These are phyloP conservation scores for Squalus acanthias DNA, from an alignment of 2,797 vertebrate species.

Conservation along the genomic window DNA sequence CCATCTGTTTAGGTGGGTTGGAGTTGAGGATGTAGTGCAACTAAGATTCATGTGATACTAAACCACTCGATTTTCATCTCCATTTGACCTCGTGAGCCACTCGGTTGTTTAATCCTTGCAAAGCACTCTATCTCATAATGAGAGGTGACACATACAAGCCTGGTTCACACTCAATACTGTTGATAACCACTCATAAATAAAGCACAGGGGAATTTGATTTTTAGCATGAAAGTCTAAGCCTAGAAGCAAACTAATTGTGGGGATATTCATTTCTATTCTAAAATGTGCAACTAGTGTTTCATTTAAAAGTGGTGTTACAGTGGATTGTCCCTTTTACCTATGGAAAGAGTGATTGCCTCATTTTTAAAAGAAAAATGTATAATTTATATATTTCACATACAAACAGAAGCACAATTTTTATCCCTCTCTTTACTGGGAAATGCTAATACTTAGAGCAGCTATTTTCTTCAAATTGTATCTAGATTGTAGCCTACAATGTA, in stretches of 20 bases:
- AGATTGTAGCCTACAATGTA: not conserved
- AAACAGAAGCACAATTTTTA: not conserved
- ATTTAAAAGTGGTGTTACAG: not conserved
- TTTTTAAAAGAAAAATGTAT: not conserved
- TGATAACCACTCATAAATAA: not conserved
- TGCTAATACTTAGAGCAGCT: not conserved
- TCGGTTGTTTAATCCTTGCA: not conserved
- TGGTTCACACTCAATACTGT: not conserved
- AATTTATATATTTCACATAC: not conserved
- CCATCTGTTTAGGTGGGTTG: not conserved
- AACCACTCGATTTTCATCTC: not conserved
- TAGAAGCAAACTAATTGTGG: not conserved
- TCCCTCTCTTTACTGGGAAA: not conserved
- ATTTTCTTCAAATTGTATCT: not conserved
- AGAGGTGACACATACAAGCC: not conserved
- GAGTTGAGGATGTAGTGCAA: not conserved
- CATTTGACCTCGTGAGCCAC: not conserved
- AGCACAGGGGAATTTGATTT: not conserved
- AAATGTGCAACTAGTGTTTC: not conserved
- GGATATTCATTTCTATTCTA: not conserved
- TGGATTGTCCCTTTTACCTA: not conserved
- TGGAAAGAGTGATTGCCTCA: not conserved
- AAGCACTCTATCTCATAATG: not conserved
- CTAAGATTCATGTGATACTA: not conserved
- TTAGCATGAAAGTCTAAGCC: not conserved